Evolutionary conservation across 2,888 invertebrate genomes (phyloP).

Genomic region (Prosopocoilus inquinatus): DNA sequence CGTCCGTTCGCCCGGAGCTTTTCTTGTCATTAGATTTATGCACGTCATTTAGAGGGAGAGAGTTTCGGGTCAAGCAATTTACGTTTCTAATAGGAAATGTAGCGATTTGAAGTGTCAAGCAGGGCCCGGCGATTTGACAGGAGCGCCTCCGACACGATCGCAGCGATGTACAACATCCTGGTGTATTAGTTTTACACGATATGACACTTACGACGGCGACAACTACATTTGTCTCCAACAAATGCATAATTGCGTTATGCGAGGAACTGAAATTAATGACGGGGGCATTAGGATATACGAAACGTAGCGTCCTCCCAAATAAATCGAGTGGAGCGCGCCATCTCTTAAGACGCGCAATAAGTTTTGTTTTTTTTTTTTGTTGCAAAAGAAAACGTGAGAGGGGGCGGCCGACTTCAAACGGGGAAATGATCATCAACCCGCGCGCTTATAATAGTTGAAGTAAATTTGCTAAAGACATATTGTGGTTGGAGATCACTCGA

Average conservation of each 20-base stretch:
- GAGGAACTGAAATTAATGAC: slow-evolving; percentile 1
- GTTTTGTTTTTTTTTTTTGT: too few species aligned
- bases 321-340: too few species aligned
- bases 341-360: too few species aligned
- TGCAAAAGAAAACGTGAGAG: too few species aligned
- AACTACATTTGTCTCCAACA: slow-evolving; percentile 3
- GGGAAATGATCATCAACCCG: too few species aligned
- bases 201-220: slow-evolving; percentile 3
- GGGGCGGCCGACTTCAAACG: too few species aligned
- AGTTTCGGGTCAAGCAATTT: slow-evolving; percentile 3
- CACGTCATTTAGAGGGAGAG: slow-evolving; percentile 3
- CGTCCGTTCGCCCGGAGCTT: neutral
- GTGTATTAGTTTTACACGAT: slow-evolving; percentile 5
- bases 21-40: neutral
- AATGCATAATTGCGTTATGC: neutral
- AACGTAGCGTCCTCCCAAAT: too few species aligned
- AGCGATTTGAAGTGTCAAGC: slow-evolving; percentile 2
- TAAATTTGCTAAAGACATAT: slow-evolving; percentile 2
- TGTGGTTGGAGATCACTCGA: slow-evolving; percentile 3
- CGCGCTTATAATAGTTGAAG: too few species aligned
- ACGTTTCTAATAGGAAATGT: slow-evolving; percentile 5
- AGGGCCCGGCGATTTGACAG: slow-evolving; percentile 1
- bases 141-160: neutral
- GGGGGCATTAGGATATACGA: neutral
- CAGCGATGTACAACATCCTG: neutral